phyloP scores from a whole-genome alignment of 2,113 vertebrate species.

The Psammodynastes pulverulentus region DNA sequence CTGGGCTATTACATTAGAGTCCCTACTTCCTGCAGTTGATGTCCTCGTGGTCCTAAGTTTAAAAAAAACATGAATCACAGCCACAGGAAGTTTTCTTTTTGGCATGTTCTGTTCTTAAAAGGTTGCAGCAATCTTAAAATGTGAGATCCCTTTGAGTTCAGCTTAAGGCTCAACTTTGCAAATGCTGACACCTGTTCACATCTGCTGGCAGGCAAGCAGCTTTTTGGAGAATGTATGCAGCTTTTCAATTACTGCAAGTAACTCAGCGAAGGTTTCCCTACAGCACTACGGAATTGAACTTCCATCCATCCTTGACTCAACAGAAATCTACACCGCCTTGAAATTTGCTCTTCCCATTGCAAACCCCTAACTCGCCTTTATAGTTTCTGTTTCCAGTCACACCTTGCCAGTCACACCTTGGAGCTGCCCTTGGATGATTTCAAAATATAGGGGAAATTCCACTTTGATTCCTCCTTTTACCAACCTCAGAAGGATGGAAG shows the following conservation, averaged over 20 bases:
- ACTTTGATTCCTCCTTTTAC: neutral
- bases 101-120: neutral
- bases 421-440: neutral
- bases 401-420: neutral
- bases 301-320: neutral
- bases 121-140: neutral
- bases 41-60: neutral
- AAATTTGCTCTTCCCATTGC: neutral
- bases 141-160: neutral
- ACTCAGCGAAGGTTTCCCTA: neutral
- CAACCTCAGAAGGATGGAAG: neutral
- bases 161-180: neutral
- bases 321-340: neutral
- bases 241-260: neutral
- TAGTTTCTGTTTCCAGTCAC: neutral
- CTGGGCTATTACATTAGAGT: neutral
- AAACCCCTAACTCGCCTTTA: neutral
- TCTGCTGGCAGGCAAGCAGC: neutral
- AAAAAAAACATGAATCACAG: neutral
- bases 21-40: neutral
- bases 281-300: neutral
- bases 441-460: neutral
- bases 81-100: neutral
- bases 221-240: neutral
- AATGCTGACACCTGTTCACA: neutral